Percentiles rank a stretch among this genome's conserved stretches.
These are phyloP conservation scores for Acrobasis repandana DNA, from an alignment of 2,888 invertebrate genomes.

Conservation along the genomic window DNA sequence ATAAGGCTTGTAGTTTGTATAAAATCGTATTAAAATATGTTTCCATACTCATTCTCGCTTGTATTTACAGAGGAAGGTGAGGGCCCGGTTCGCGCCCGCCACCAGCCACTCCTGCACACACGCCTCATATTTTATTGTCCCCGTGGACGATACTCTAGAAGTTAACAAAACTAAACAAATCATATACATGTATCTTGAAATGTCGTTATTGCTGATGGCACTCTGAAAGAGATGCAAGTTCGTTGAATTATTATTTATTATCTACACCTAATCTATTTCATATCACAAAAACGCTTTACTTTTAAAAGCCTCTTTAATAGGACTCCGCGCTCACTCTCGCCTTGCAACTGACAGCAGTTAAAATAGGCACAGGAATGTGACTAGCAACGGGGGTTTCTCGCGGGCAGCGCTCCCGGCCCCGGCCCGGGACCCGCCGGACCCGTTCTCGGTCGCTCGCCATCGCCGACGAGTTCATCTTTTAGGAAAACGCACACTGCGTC, in stretches of 20 bases:
- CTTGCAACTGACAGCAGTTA: constrained; percentile 46
- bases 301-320: constrained; percentile 62
- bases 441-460: constrained; percentile 37
- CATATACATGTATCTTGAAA: constrained; percentile 37
- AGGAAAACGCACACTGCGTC: constrained; percentile 47
- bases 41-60: constrained; percentile 72
- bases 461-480: constrained; percentile 39
- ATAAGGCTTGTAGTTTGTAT: constrained; percentile 66
- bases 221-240: constrained; percentile 69
- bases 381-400: constrained; percentile 43
- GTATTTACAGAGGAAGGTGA: constrained; percentile 52
- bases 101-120: constrained; percentile 33
- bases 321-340: constrained; percentile 47
- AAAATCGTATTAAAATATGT: constrained; percentile 71
- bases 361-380: constrained; percentile 60
- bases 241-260: constrained; percentile 48
- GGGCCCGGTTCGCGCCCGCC: constrained; percentile 32
- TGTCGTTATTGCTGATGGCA: constrained; percentile 73
- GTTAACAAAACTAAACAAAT: constrained; percentile 53
- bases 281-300: constrained; percentile 79
- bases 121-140: constrained; percentile 63
- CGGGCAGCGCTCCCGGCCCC: constrained; percentile 33
- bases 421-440: constrained; percentile 37
- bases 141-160: constrained; percentile 56
- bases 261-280: constrained; percentile 73